Evolutionary conservation across 2,797 vertebrate genomes (phyloP), one percentile per base, ranked within the genome.

Genomic region (Lophius americanus): DNA sequence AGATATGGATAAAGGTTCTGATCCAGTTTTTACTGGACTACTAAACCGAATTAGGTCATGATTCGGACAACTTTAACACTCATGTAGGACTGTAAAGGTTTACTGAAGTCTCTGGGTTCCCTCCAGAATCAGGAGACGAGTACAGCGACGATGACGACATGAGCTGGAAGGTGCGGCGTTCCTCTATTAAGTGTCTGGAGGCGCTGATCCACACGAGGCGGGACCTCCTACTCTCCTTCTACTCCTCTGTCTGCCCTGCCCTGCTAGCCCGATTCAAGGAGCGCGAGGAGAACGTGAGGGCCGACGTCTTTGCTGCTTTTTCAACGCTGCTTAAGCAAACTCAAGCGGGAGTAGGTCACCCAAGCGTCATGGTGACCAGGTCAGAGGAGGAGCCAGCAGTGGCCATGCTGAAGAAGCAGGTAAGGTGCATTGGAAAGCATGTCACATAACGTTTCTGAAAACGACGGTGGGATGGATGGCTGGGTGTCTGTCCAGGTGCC

Each of bases 141-240:
- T 99, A 98, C 92, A 98, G 96, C 0, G 96, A 97, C 0, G 97
- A 97, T 0, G 97, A 99, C 0, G 97, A 98, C 0, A 94, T 97
- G 95, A 98, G 97, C 89, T 99, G 97, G 97, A 99, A 99, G 72
- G 97, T 99, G 13, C 95, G 97, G 0, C 94, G 97, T 68, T 94
- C 96, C 0, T 95, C 96, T 0, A 94, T 96, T 11, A 98, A 96
- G 88, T 98, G 96, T 75, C 79, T 97, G 87, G 95, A 97, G 37
- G 95, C 96, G 0, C 23, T 98, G 51, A 91, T 98, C 62, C 82
- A 86, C 83, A 95, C 93, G 0, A 88, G 97, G 49, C 91, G 93
- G 0, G 96, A 99, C 60, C 92, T 98, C 53, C 90, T 98, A 10
- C 87, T 92, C 14, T 94, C 95, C 44, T 94, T 98, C 81, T 97